Conservation (phyloP, 2,797 vertebrate species). For the Pseudocheirus occidentalis region DNA sequence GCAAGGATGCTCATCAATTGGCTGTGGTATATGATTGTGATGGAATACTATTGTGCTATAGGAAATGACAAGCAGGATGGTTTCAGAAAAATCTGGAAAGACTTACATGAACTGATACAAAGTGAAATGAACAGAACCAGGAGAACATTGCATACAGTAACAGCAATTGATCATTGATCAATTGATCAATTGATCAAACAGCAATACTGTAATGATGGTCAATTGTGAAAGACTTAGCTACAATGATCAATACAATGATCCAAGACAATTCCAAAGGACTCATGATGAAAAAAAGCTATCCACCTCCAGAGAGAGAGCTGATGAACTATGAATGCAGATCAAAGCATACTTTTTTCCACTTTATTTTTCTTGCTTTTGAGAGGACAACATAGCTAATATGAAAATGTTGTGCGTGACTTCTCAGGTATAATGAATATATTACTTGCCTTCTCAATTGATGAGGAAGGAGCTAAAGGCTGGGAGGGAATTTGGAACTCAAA, state of each 20-base stretch:
- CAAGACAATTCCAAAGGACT: neutral
- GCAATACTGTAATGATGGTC: neutral
- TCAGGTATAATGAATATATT: neutral
- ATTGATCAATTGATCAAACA: too few relatives aligned
- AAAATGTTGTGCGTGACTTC: neutral
- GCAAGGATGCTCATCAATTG: neutral
- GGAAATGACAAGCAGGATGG: too few relatives aligned
- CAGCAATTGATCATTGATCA: too few relatives aligned
- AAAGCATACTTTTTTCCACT: neutral
- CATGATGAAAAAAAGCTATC: neutral
- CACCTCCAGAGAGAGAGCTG: neutral
- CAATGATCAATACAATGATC: neutral
- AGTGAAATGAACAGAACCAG: too few relatives aligned
- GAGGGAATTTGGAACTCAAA: neutral
- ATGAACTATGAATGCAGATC: neutral
- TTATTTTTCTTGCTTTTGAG: neutral
- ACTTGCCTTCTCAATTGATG: neutral
- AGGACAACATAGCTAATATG: neutral
- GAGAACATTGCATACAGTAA: too few relatives aligned
- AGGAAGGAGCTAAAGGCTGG: neutral
- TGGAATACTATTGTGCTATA: too few relatives aligned
- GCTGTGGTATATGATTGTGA: too few relatives aligned
- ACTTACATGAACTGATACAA: too few relatives aligned
- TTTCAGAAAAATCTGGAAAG: too few relatives aligned
- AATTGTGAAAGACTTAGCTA: neutral